Evolutionary conservation across 2,888 invertebrate genomes (phyloP).

Genomic region (Scrobipalpa costella): DNA sequence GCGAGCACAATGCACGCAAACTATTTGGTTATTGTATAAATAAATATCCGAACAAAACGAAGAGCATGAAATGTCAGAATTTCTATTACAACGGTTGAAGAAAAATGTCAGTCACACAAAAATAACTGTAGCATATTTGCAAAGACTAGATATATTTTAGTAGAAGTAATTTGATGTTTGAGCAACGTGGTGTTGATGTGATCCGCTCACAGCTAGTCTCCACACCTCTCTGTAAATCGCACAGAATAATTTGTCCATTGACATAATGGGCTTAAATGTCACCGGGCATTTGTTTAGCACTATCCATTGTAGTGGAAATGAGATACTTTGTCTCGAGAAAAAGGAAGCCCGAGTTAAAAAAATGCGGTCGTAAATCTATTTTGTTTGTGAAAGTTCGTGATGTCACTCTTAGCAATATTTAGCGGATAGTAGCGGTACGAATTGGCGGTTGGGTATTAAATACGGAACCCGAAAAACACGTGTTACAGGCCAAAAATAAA

Average conservation of each 20-base stretch:
- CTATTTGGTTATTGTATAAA: conserved; percentile 3
- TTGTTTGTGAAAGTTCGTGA: conserved; percentile 13
- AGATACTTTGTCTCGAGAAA: conserved; percentile 50
- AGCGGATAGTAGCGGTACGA: not conserved
- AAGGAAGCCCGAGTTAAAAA: conserved; percentile 29
- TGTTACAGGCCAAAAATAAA: conserved; percentile 62
- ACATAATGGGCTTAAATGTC: conserved; percentile 58
- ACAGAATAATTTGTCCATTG: conserved; percentile 60
- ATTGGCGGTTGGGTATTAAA: not conserved
- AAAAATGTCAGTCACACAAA: conserved; percentile 21
- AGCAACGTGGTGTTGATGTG: not conserved
- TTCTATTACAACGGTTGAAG: conserved; percentile 19
- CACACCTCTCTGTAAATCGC: conserved; percentile 41
- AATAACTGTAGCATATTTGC: conserved; percentile 21
- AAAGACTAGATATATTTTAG: not conserved
- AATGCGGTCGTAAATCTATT: conserved; percentile 15
- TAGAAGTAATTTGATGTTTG: conserved; percentile 10
- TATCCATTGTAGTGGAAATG: conserved; percentile 50
- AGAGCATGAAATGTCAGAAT: conserved; percentile 27
- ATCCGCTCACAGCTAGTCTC: not conserved
- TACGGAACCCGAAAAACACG: conserved; percentile 6
- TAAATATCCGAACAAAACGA: not conserved
- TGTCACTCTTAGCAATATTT: not conserved
- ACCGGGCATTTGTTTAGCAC: conserved; percentile 26
- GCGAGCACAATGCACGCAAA: not conserved